Evolutionary conservation across 2,113 vertebrate genomes (phyloP).

Genomic region (Pomatostomus ruficeps): DNA sequence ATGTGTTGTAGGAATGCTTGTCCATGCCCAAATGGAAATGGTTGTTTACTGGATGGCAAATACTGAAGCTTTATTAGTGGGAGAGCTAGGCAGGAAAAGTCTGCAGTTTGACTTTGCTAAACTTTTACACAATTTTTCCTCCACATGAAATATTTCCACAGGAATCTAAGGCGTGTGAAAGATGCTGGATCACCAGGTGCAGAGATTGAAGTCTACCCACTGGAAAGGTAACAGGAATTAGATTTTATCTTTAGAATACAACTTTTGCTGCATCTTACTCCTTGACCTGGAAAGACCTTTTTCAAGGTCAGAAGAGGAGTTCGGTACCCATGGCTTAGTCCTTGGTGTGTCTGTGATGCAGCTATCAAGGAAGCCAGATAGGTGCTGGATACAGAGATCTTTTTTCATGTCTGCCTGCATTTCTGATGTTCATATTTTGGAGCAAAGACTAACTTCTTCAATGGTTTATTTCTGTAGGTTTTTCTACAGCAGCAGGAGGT

Average conservation of each 20-base stretch:
- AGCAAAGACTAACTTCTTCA: not conserved
- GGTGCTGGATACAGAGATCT: not conserved
- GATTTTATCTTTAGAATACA: not conserved
- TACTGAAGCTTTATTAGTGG: not conserved
- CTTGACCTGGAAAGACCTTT: not conserved
- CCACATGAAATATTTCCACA: conserved; percentile 47
- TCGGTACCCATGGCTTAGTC: not conserved
- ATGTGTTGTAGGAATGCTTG: not conserved
- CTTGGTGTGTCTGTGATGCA: not conserved
- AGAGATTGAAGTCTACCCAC: conserved; percentile 7
- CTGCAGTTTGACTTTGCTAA: not conserved
- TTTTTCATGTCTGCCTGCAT: not conserved
- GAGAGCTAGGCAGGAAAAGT: not conserved
- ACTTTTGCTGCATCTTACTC: not conserved
- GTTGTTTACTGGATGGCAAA: not conserved
- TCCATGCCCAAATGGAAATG: not conserved
- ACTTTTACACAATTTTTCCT: not conserved
- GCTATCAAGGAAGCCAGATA: not conserved
- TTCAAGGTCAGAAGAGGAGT: not conserved
- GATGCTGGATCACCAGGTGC: conserved; percentile 18
- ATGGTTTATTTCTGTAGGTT: conserved; percentile 43
- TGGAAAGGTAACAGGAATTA: conserved; percentile 44
- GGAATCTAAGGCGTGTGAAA: conserved; percentile 23
- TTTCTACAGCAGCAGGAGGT: not conserved
- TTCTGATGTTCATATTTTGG: not conserved